phyloP scores from a whole-genome alignment of 1,140 invertebrate species.

The Zaprionus gabonicus region DNA sequence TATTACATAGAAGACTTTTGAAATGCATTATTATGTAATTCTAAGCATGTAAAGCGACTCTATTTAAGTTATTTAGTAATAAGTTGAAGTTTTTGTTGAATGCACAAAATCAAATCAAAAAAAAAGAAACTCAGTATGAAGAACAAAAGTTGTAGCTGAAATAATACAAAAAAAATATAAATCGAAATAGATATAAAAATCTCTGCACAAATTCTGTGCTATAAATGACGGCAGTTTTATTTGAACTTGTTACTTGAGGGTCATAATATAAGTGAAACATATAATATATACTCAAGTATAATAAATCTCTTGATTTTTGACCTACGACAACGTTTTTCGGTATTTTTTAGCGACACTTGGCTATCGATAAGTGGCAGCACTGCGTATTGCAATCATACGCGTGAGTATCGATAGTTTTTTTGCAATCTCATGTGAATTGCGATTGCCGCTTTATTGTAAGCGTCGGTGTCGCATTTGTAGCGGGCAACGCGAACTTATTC shows the following conservation, averaged over 20 bases:
- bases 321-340: not conserved
- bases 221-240: not conserved
- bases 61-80: conserved; percentile 77
- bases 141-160: not conserved
- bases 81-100: conserved; percentile 73
- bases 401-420: not conserved
- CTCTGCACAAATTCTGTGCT: not conserved
- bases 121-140: conserved; percentile 56
- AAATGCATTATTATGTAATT: conserved; percentile 73
- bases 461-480: conserved; percentile 61
- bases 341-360: not conserved
- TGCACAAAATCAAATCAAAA: conserved; percentile 75
- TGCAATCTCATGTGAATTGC: conserved; percentile 11
- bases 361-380: not conserved
- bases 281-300: no score
- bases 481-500: conserved; percentile 46
- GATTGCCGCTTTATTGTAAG: conserved; percentile 26
- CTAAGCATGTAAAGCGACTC: conserved; percentile 63
- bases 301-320: not conserved
- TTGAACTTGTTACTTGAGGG: not conserved
- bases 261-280: no score
- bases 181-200: conserved; percentile 7
- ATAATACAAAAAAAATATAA: not conserved
- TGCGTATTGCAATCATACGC: not conserved
- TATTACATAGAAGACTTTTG: conserved; percentile 75